Conservation (phyloP, 2,888 invertebrate genomes). For the Leptogaster cylindrica region DNA sequence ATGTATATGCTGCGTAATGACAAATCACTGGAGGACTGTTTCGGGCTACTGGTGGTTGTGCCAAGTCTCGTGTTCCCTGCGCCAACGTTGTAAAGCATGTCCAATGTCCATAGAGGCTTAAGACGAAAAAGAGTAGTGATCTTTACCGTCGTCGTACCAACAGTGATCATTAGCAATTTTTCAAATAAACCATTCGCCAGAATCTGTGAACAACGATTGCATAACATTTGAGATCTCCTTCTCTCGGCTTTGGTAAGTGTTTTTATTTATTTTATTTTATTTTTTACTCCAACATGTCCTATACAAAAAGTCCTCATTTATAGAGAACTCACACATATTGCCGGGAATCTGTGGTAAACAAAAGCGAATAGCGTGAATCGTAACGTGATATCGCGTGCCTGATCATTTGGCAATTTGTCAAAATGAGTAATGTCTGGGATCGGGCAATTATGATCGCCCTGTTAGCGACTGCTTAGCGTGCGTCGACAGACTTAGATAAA, state of each 20-base stretch:
- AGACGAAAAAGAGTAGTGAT: no score
- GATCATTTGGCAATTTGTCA: conserved; percentile 35
- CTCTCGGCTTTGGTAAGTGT: not conserved
- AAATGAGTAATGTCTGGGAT: conserved; percentile 23
- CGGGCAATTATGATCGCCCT: conserved; percentile 24
- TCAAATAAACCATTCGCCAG: conserved; percentile 9
- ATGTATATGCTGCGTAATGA: not conserved
- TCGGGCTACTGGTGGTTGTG: conserved; percentile 22
- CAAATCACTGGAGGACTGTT: conserved; percentile 12
- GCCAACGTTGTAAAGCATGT: not conserved
- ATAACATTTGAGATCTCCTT: not conserved
- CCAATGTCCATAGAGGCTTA: not conserved
- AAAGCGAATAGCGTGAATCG: conserved; percentile 14
- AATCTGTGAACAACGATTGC: not conserved
- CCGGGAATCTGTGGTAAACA: no score
- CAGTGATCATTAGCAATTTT: conserved; percentile 27
- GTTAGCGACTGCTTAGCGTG: conserved; percentile 18
- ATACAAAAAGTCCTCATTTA: no score
- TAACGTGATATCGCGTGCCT: conserved; percentile 26
- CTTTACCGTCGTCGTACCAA: not conserved
- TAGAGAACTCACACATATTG: no score
- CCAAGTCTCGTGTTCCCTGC: not conserved
- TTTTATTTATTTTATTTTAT: no score
- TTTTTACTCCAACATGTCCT: conserved; percentile 3
- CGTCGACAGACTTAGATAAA: not conserved